phyloP scores from a whole-genome alignment of 2,888 invertebrate species.

The Bibio marci region DNA sequence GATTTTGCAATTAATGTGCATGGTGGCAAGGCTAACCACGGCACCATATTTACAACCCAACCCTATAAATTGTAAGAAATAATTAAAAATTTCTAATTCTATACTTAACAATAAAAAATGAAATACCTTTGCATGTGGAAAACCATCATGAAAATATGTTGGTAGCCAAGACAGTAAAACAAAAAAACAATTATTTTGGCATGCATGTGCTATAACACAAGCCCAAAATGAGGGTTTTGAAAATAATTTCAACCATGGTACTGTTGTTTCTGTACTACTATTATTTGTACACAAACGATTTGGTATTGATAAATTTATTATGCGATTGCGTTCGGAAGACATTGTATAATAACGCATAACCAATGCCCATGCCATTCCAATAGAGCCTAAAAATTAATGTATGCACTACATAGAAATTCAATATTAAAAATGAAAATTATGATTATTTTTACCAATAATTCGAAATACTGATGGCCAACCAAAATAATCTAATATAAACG shows the following conservation, averaged over 20 bases:
- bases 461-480: constrained; percentile 50
- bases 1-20: constrained; percentile 44
- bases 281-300: constrained; percentile 25
- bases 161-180: constrained; percentile 56
- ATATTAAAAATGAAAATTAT: not conserved
- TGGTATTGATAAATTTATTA: constrained; percentile 27
- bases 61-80: constrained; percentile 23
- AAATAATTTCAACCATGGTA: constrained; percentile 44
- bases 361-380: constrained; percentile 38
- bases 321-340: constrained; percentile 23
- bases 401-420: not conserved
- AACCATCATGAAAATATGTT: constrained; percentile 54
- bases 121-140: constrained; percentile 39
- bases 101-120: too few relatives aligned
- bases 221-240: constrained; percentile 46
- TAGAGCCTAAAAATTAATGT: constrained; percentile 29
- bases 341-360: constrained; percentile 36
- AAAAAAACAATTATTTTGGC: constrained; percentile 55
- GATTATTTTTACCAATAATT: constrained; percentile 31
- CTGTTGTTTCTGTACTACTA: constrained; percentile 20
- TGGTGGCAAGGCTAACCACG: constrained; percentile 45
- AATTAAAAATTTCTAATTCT: not conserved
- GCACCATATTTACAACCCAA: constrained; percentile 56
- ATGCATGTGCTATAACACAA: constrained; percentile 50
- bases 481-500: constrained; percentile 41